Evolutionary conservation across 2,888 invertebrate genomes (phyloP).

Genomic region (Agrochola lychnidis): DNA sequence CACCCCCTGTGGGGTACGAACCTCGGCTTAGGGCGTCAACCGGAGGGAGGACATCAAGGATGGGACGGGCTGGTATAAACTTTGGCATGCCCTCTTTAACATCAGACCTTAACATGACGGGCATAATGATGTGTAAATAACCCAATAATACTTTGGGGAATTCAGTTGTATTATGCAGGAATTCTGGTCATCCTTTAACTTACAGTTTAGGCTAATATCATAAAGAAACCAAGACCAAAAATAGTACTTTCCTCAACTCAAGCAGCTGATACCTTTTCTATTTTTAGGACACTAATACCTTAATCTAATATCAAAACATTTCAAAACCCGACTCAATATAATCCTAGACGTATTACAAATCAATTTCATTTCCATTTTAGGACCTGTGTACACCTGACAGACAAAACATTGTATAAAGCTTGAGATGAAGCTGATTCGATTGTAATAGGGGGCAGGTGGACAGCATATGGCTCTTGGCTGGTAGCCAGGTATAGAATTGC

Average conservation of each 20-base stretch:
- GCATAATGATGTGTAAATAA: background rate
- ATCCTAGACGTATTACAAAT: conserved; percentile 34
- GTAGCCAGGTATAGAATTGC: conserved; percentile 23
- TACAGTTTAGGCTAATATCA: too few relatives aligned
- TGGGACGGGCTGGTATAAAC: too few relatives aligned
- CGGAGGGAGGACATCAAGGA: too few relatives aligned
- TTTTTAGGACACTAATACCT: background rate
- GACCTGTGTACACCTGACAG: conserved; percentile 7
- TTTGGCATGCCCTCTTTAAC: background rate
- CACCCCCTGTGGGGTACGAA: too few relatives aligned
- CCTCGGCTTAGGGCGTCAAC: too few relatives aligned
- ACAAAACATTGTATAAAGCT: conserved; percentile 21
- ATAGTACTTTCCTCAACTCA: background rate
- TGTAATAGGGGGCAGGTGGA: conserved; percentile 47
- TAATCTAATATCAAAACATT: conserved; percentile 13
- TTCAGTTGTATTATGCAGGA: background rate
- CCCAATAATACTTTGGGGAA: background rate
- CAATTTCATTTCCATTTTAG: conserved; percentile 33
- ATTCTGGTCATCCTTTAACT: background rate
- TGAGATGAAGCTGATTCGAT: conserved; percentile 36
- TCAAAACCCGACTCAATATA: background rate
- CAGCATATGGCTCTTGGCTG: conserved; percentile 42
- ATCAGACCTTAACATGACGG: background rate
- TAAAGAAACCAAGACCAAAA: background rate
- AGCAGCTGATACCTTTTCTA: background rate